A percentile compares a stretch with the other conserved stretches of the same genome.
Conservation (phyloP, 2,113 vertebrate genomes). For the Hyperoodon ampullatus region DNA sequence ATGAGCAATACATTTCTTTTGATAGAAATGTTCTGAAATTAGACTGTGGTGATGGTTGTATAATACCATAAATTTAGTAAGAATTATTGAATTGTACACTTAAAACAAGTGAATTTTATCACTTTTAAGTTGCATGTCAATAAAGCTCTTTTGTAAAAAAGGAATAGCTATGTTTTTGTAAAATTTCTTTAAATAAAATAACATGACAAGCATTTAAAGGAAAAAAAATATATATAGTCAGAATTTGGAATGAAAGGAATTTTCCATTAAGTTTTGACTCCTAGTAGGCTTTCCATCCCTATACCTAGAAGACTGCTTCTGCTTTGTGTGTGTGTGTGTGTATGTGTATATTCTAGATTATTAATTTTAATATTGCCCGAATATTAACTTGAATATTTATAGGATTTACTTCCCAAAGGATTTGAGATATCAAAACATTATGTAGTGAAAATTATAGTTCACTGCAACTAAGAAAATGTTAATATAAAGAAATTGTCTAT, state of each 20-base stretch:
- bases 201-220: background rate
- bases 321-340: background rate
- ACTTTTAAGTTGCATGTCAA: background rate
- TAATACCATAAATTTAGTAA: background rate
- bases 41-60: background rate
- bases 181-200: slow-evolving; percentile 16
- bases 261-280: background rate
- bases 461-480: background rate
- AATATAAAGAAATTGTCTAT: background rate
- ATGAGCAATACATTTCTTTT: background rate
- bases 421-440: background rate
- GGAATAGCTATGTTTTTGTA: background rate
- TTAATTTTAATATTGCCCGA: background rate
- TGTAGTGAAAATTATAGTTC: background rate
- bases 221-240: background rate
- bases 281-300: background rate
- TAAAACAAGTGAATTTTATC: background rate
- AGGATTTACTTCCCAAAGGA: background rate
- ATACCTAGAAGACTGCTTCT: background rate
- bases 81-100: background rate
- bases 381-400: background rate
- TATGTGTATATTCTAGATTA: background rate
- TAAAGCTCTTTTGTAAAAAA: background rate
- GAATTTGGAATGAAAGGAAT: background rate
- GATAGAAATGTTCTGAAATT: background rate